Evolutionary conservation across 2,113 vertebrate genomes (phyloP).

Genomic region (Tympanuchus pallidicinctus): DNA sequence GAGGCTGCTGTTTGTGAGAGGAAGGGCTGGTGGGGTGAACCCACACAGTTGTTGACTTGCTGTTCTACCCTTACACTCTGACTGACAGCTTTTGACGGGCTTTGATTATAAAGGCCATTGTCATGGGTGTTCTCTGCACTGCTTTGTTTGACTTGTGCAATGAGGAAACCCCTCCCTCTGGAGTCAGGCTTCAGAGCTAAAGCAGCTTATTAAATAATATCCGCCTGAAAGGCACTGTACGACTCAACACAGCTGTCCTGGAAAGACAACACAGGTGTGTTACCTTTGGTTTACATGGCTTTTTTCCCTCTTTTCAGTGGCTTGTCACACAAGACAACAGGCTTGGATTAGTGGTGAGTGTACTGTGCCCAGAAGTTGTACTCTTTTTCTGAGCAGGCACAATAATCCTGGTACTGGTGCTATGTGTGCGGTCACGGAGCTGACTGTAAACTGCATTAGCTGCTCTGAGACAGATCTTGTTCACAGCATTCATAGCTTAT

Average conservation of each 20-base stretch:
- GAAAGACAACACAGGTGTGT: neutral
- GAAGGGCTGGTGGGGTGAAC: neutral
- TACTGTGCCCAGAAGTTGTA: neutral
- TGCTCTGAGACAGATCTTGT: neutral
- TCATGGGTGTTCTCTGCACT: neutral
- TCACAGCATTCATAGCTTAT: neutral
- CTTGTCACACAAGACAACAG: neutral
- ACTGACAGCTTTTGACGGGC: conserved; percentile 3
- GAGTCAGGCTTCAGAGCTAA: neutral
- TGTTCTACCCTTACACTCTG: neutral
- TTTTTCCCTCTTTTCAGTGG: neutral
- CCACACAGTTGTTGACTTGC: conserved; percentile 11
- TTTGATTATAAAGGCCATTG: conserved; percentile 24
- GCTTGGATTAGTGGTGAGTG: neutral
- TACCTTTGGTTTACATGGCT: neutral
- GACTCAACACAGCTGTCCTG: neutral
- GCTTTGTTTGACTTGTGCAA: neutral
- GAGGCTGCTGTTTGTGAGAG: neutral
- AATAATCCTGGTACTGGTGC: neutral
- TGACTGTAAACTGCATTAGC: neutral
- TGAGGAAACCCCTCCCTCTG: neutral
- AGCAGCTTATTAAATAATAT: neutral
- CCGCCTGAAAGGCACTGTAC: neutral
- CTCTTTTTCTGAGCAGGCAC: neutral
- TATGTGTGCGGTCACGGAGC: neutral